phyloP scores from a whole-genome alignment of 2,888 invertebrate species.

The Gisinianus flammeolus region DNA sequence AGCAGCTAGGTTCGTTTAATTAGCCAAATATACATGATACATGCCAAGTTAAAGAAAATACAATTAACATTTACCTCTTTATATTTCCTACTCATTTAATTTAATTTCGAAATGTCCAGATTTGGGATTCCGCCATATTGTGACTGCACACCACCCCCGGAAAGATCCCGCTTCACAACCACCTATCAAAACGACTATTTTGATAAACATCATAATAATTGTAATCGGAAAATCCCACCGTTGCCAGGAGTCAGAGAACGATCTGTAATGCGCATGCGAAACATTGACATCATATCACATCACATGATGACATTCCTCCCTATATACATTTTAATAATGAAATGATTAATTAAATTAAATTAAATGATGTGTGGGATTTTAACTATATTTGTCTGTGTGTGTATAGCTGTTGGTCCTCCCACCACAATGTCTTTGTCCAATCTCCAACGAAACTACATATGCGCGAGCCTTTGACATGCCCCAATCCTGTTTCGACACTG shows the following conservation, averaged over 20 bases:
- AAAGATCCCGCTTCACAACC: constrained; percentile 56
- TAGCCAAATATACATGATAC: too few relatives aligned
- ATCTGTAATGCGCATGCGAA: too few relatives aligned
- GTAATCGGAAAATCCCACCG: background rate
- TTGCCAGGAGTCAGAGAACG: constrained; percentile 51
- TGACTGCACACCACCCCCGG: constrained; percentile 39
- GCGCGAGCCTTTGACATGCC: constrained; percentile 55
- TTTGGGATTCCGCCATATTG: constrained; percentile 38
- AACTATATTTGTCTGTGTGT: too few relatives aligned
- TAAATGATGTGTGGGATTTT: too few relatives aligned
- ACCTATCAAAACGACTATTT: constrained; percentile 54
- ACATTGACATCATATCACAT: too few relatives aligned
- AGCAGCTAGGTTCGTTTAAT: too few relatives aligned
- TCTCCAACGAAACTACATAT: constrained; percentile 56
- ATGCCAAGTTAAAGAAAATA: too few relatives aligned
- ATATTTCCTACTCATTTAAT: background rate
- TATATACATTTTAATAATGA: too few relatives aligned
- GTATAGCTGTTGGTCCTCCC: constrained; percentile 50
- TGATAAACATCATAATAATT: background rate
- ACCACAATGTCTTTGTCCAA: constrained; percentile 54
- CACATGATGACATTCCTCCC: too few relatives aligned
- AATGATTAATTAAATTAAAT: too few relatives aligned
- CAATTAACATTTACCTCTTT: too few relatives aligned
- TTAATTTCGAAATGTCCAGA: constrained; percentile 38
- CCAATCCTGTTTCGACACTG: constrained; percentile 46